These are phyloP conservation scores for Caenorhabditis sp. DNA, from an alignment of 2,888 invertebrate genomes.

Conservation along the genomic window DNA sequence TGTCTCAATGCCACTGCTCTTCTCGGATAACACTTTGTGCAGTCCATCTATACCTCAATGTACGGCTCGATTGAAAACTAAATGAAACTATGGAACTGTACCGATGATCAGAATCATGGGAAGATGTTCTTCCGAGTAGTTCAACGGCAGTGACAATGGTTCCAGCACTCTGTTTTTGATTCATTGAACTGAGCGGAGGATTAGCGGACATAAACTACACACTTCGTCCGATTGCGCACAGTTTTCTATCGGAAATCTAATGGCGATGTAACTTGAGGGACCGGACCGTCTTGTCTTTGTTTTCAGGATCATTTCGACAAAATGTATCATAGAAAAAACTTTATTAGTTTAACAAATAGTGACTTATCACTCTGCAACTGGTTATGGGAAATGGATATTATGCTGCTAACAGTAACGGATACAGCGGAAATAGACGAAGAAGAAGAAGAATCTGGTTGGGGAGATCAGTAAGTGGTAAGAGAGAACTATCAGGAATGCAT, in stretches of 20 bases:
- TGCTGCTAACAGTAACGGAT: too few relatives aligned
- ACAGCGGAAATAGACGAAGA: constrained; percentile 2
- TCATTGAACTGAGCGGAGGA: neutral
- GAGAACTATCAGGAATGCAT: too few relatives aligned
- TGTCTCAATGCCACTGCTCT: constrained; percentile 41
- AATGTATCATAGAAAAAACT: too few relatives aligned
- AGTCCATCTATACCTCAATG: neutral
- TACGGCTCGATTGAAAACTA: neutral
- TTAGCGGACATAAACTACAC: neutral
- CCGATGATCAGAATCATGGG: too few relatives aligned
- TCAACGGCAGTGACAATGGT: neutral
- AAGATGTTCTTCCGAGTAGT: neutral
- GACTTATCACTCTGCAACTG: too few relatives aligned
- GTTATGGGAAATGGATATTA: too few relatives aligned
- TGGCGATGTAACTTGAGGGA: too few relatives aligned
- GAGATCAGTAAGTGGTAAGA: too few relatives aligned
- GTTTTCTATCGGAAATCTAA: neutral
- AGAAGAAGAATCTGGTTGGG: too few relatives aligned
- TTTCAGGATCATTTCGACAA: too few relatives aligned
- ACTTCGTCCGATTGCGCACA: neutral
- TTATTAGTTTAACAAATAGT: too few relatives aligned
- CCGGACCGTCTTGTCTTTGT: too few relatives aligned
- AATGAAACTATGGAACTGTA: neutral
- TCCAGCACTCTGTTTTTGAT: constrained; percentile 2
- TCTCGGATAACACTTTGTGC: neutral